Evolutionary conservation across 2,888 invertebrate species (phyloP).

Genomic region (Sesamia inferens): DNA sequence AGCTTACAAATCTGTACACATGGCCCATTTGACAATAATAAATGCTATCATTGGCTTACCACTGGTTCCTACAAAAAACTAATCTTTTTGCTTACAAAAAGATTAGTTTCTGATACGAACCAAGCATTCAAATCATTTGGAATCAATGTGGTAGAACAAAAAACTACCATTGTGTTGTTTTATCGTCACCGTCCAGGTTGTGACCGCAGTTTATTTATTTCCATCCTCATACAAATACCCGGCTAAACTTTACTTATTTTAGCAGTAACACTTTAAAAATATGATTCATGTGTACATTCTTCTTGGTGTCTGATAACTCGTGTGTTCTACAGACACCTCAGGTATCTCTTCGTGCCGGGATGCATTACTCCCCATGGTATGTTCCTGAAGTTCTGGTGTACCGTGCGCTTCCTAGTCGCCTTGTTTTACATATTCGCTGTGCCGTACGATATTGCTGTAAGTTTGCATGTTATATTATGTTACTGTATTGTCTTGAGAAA

Average conservation of each 20-base stretch:
- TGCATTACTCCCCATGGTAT: slow-evolving; percentile 86
- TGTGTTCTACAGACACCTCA: slow-evolving; percentile 72
- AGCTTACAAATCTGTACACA: not conserved
- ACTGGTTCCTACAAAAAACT: too few species aligned
- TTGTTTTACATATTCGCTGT: slow-evolving; percentile 78
- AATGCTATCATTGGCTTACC: not conserved
- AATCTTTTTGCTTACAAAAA: not conserved
- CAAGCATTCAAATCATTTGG: not conserved
- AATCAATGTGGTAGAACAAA: not conserved
- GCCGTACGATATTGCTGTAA: slow-evolving; percentile 85
- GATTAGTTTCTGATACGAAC: not conserved
- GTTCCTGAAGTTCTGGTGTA: slow-evolving; percentile 85
- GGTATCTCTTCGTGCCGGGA: slow-evolving; percentile 82
- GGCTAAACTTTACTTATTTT: slow-evolving; percentile 20
- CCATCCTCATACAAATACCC: not conserved
- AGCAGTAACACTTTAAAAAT: slow-evolving; percentile 31
- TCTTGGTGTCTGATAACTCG: slow-evolving; percentile 29
- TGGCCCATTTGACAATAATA: not conserved
- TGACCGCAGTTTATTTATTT: not conserved
- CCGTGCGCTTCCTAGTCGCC: slow-evolving; percentile 76
- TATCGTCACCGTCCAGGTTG: too few species aligned
- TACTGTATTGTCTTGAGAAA: slow-evolving; percentile 11
- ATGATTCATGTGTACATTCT: slow-evolving; percentile 30
- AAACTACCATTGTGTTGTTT: not conserved
- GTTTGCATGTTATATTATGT: slow-evolving; percentile 62